phyloP scores from a whole-genome alignment of 2,113 vertebrate genomes.

The Mastomys coucha region DNA sequence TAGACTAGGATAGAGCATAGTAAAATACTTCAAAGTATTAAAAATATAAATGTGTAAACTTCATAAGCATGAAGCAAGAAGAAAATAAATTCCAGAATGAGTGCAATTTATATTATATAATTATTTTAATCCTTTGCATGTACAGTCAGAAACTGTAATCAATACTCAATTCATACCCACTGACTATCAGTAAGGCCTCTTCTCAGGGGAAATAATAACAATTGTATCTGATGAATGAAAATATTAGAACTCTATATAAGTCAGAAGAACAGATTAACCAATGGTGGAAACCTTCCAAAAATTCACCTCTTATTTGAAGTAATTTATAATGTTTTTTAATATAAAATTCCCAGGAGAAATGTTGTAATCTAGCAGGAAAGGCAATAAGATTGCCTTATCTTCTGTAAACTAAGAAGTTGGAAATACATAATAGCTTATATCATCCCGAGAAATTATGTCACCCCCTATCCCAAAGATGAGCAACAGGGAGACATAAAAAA shows the following conservation, averaged over 20 bases:
- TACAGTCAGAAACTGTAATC: not conserved
- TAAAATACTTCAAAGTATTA: not conserved
- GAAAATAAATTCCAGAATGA: constrained; percentile 2
- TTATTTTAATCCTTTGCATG: not conserved
- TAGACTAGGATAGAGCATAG: not conserved
- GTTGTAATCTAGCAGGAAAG: not conserved
- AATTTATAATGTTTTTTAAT: constrained; percentile 32
- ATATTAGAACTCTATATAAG: constrained; percentile 38
- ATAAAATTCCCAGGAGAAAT: constrained; percentile 39
- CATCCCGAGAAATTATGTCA: not conserved
- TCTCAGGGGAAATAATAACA: not conserved
- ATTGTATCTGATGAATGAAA: constrained; percentile 52
- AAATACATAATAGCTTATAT: not conserved
- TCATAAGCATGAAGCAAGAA: not conserved
- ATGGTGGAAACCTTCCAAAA: constrained; percentile 35
- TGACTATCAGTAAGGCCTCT: not conserved
- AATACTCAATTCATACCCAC: not conserved
- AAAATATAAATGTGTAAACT: constrained; percentile 18
- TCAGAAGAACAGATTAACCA: not conserved
- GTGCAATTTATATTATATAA: not conserved
- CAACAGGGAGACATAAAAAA: not conserved
- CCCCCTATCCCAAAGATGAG: not conserved
- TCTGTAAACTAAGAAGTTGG: not conserved
- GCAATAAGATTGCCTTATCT: constrained; percentile 27
- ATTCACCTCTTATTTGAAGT: constrained; percentile 31